Conservation (phyloP, 37 sponge, comb jelly and placozoan species). For the Bolinopsis microptera region DNA sequence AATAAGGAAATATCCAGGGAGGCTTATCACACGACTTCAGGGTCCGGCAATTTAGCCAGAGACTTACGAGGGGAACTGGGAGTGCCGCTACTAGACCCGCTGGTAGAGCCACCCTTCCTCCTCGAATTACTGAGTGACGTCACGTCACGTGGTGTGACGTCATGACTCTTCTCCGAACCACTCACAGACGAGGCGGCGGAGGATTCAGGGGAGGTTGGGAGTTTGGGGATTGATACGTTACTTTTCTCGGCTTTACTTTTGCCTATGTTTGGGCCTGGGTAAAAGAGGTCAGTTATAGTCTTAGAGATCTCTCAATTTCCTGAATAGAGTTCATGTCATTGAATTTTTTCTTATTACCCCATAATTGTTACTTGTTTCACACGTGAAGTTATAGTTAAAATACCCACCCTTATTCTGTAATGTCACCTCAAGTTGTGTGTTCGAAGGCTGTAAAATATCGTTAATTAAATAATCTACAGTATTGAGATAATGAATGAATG, state of each 20-base stretch:
- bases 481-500: no score
- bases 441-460: not conserved
- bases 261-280: constrained; percentile 9
- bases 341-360: no score
- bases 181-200: not conserved
- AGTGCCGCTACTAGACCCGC: not conserved
- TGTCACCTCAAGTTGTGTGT: not conserved
- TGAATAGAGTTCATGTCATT: not conserved
- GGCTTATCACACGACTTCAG: no score
- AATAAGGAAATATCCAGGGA: no score
- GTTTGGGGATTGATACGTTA: not conserved
- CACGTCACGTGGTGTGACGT: not conserved
- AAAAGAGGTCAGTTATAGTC: not conserved
- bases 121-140: not conserved
- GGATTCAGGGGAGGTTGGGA: not conserved
- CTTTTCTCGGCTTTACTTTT: constrained; percentile 22
- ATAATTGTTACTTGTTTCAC: no score
- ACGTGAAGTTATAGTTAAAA: no score
- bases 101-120: not conserved
- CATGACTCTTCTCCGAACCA: not conserved
- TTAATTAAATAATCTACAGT: no score
- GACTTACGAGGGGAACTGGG: not conserved
- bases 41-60: constrained; percentile 34
- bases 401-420: not conserved
- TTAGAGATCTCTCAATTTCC: not conserved